These are phyloP conservation scores for Eunapius fragilis DNA, from an alignment of 37 sponge, comb jelly and placozoan species.

Conservation along the genomic window DNA sequence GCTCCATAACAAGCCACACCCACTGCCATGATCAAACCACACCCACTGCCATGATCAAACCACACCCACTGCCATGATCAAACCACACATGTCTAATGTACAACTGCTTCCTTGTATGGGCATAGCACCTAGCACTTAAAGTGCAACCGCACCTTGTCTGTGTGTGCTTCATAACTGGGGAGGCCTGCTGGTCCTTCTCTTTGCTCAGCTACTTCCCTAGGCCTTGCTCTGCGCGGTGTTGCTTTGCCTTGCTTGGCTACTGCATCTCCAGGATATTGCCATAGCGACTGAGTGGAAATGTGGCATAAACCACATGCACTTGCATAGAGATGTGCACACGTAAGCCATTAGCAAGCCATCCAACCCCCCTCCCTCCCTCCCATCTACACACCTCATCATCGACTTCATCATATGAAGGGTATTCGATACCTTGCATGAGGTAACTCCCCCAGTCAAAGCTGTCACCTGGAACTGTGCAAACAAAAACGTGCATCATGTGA, in stretches of 20 bases:
- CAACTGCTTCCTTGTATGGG: not conserved
- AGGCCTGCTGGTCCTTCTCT: not conserved
- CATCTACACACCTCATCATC: constrained; percentile 19
- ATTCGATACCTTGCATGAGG: constrained; percentile 64
- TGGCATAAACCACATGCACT: not conserved
- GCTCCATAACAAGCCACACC: not conserved
- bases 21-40: not conserved
- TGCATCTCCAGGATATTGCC: not conserved
- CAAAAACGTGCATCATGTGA: not conserved
- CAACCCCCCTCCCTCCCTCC: too few species aligned
- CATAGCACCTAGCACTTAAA: not conserved
- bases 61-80: not conserved
- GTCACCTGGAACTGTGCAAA: constrained; percentile 11
- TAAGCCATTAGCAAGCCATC: too few species aligned
- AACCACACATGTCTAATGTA: not conserved
- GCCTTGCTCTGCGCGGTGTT: not conserved
- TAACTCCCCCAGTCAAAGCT: constrained; percentile 59
- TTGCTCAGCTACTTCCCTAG: not conserved
- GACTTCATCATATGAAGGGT: constrained; percentile 32
- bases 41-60: not conserved
- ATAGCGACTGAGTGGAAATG: not conserved
- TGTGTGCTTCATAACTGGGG: not conserved
- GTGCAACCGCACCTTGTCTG: not conserved
- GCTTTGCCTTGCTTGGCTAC: not conserved
- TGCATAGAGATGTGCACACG: not conserved